Evolutionary conservation across 1,140 invertebrate genomes (phyloP).

Genomic region (Pristionchus pacificus): DNA sequence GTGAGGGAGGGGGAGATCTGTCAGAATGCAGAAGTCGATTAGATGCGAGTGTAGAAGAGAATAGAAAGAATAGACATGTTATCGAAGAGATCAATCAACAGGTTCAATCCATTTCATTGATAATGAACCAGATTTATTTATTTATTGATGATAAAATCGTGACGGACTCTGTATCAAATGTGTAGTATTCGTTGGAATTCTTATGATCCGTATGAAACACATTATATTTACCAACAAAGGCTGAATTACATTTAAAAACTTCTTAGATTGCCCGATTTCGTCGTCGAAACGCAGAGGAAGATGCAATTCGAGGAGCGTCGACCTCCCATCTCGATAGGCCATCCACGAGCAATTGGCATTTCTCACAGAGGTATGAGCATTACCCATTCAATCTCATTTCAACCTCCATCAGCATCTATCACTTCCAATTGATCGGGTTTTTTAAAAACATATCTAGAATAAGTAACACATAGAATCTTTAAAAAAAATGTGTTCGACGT

Average conservation of each 20-base stretch:
- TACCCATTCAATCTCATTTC: too few species aligned
- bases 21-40: constrained; percentile 12
- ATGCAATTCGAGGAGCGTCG: neutral
- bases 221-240: too few species aligned
- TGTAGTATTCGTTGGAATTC: too few species aligned
- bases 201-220: too few species aligned
- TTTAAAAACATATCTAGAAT: neutral
- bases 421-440: neutral
- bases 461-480: neutral
- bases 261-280: neutral
- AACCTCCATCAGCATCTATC: too few species aligned
- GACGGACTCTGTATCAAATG: too few species aligned
- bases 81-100: constrained; percentile 27
- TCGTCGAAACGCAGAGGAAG: neutral
- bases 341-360: neutral
- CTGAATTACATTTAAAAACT: too few species aligned
- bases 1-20: too few species aligned
- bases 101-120: constrained; percentile 4
- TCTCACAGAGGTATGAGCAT: neutral
- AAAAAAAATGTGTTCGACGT: too few species aligned
- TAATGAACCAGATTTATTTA: too few species aligned
- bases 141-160: too few species aligned
- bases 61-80: constrained; percentile 21
- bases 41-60: constrained; percentile 19
- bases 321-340: neutral